Evolutionary conservation across 2,113 vertebrate species (phyloP), one percentile per base, ranked within the genome.

Genomic region (Ceuthmochares aereus): DNA sequence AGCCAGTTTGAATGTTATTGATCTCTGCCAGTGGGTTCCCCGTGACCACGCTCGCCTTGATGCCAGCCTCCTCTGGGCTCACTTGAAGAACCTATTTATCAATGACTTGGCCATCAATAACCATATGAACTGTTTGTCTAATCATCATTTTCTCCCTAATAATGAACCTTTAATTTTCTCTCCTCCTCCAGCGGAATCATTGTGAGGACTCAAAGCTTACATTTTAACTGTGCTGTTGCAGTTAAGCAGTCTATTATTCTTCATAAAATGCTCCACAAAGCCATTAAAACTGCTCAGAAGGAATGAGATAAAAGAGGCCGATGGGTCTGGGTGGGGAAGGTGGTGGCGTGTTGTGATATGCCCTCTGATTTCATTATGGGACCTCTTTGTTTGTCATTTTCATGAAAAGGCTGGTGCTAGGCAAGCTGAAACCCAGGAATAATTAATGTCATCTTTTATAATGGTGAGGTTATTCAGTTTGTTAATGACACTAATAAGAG

Each of bases 181-280:
- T 89, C 56, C 14, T 83, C 27, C 16, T 74, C 66, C 37, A 7
- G 19, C 10, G 52, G 70, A 83, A 78, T 47, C 4, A 18, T 72
- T 82, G 78, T 43, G n/a, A 21, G 83, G 79, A 88, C 78, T 85
- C 64, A 78, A 51, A 89, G 18, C 63, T 93, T 56, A 43, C 26
- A 12, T 67, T 88, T 82, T 30, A 32, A 62, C 81, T 62, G 52
- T 2, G 32, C 29, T 10, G 76, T 34, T 56, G 45, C 64, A 78
- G 66, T 90, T 43, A 84, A 95, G 63, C 47, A 47, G 16, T 56
- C 84, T 93, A 47, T 84, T 91, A 37, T 89, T 62, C 68, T 87
- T 86, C 58, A 86, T 74, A 64, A 88, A 55, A 72, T 95, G 36
- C n/a, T 43, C 55, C 55, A 20, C 79, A 45, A 36, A 36, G 64